Evolutionary conservation across 1,140 invertebrate genomes (phyloP).

Genomic region (Colletes gigas): DNA sequence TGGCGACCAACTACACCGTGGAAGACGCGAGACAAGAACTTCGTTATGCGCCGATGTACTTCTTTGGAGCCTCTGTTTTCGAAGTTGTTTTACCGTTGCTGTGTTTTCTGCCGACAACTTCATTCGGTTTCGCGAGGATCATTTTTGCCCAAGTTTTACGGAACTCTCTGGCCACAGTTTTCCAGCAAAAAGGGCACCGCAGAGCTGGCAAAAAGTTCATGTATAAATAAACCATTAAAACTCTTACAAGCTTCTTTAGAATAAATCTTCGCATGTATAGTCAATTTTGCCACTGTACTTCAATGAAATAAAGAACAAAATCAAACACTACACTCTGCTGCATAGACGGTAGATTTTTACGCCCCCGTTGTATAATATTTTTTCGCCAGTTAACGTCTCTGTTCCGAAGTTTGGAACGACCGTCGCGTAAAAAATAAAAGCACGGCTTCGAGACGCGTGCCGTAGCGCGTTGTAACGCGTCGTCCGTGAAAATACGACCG

Average conservation of each 20-base stretch:
- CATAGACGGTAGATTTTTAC: too few species aligned
- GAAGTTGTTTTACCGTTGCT: too few species aligned
- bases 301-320: too few species aligned
- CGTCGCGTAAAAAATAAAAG: neutral
- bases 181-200: neutral
- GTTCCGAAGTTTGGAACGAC: neutral
- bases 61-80: neutral
- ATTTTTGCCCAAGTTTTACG: neutral
- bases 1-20: neutral
- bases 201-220: neutral
- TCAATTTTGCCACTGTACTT: too few species aligned
- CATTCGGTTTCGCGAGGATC: neutral
- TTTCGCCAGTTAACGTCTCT: neutral
- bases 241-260: too few species aligned
- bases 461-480: neutral
- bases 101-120: neutral
- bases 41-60: conserved; percentile 6
- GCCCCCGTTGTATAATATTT: too few species aligned
- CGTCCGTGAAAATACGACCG: neutral
- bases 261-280: too few species aligned
- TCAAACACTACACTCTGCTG: too few species aligned
- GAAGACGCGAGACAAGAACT: neutral
- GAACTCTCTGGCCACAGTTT: neutral
- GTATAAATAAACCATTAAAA: neutral
- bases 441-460: neutral